Conservation (phyloP, 92 coral and sea anemone genomes). For the Micromussa lordhowensis region DNA sequence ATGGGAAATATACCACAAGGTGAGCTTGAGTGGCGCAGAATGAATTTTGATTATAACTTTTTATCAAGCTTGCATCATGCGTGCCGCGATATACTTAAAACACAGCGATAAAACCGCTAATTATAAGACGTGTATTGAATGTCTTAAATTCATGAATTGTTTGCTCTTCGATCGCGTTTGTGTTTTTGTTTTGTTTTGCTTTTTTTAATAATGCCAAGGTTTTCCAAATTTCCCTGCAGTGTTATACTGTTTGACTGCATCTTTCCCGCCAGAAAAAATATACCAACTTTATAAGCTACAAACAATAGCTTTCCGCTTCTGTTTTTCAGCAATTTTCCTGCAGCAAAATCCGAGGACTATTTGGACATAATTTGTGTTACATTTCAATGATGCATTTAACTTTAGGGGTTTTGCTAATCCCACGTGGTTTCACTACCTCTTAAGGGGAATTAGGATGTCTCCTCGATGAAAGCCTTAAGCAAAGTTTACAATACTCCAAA, state of each 20-base stretch:
- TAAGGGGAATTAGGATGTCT: slow-evolving; percentile 9
- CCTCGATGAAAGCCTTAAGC: neutral
- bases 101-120: slow-evolving; percentile 7
- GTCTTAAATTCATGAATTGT: slow-evolving; percentile 15
- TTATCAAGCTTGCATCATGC: neutral
- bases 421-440: slow-evolving; percentile 9
- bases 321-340: neutral
- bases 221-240: neutral
- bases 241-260: neutral
- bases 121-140: slow-evolving; percentile 5
- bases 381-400: slow-evolving; percentile 7
- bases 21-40: neutral
- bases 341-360: neutral
- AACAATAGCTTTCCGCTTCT: neutral
- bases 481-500: neutral
- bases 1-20: neutral
- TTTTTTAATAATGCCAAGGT: neutral
- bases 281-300: neutral
- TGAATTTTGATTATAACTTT: slow-evolving; percentile 2
- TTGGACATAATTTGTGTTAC: neutral
- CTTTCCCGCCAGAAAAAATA: neutral
- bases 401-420: slow-evolving; percentile 3
- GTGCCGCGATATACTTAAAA: neutral
- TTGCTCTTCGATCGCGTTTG: neutral
- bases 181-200: neutral